Evolutionary conservation across 2,888 invertebrate genomes (phyloP), one percentile per base, ranked within the genome.

Genomic region (Melanophora roralis): DNA sequence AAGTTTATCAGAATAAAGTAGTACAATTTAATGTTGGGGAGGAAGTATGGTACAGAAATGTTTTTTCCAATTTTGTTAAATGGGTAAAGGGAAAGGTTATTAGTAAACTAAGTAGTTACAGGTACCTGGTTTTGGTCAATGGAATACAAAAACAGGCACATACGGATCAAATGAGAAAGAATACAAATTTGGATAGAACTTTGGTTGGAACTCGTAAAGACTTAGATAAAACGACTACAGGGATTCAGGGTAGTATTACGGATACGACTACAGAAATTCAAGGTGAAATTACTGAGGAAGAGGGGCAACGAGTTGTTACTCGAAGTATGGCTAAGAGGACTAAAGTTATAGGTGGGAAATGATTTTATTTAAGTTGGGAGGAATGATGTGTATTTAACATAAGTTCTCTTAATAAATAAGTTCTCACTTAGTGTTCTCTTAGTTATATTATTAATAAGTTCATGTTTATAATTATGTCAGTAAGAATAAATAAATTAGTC

Each of bases 31-130:
- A 21, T 8, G 34, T 32, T 7, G 51, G 40, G 14, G 45, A 62
- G 14, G 27, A 43, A n/a, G 34, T 62, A 62, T 53, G 32, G 55
- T 71, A 71, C 16, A 55, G 51, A n/a, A 71, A 59, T n/a, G n/a
- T n/a, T n/a, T n/a, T n/a, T n/a, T n/a, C n/a, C n/a, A n/a, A n/a
- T n/a, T n/a, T n/a, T n/a, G 49, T 69, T 14, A 59, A 69, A 43
- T 69, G 69, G 47, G 21, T 59, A n/a, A 59, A 59, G 23, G 36
- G 36, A 38, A 47, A 47, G 32, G 32, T 71, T 19, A 27, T 60
- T n/a, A 49, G 12, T 11, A 59, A 69, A 47, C 23, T 59, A 12
- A 59, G 49, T 59, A 59, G 7, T 11, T 69, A 38, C n/a, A 71
- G 51, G 32, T 71, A 71, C 11, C 1, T 69, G 11, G 38, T 69